Evolutionary conservation across 2,113 vertebrate genomes (phyloP).

Genomic region (Notechis scutatus): DNA sequence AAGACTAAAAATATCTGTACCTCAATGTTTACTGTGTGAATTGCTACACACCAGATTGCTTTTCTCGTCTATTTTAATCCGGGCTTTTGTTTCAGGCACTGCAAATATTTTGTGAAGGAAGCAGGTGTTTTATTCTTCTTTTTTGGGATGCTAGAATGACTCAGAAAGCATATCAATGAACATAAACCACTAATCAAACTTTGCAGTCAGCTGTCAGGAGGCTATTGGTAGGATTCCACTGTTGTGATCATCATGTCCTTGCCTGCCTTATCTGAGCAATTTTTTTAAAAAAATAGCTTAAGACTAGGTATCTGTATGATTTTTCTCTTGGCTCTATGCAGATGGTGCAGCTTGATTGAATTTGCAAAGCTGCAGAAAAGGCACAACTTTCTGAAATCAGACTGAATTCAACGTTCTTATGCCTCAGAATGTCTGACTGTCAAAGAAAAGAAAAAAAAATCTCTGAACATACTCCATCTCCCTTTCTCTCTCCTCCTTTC

Average conservation of each 20-base stretch:
- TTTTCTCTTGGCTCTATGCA: conserved; percentile 48
- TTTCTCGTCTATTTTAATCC: conserved; percentile 57
- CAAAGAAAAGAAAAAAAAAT: conserved; percentile 56
- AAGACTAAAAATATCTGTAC: neutral
- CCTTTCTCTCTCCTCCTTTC: neutral
- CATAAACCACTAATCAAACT: conserved; percentile 50
- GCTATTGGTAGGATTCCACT: conserved; percentile 50
- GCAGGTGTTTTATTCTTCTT: conserved; percentile 60
- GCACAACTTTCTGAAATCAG: conserved; percentile 55
- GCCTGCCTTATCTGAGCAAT: conserved; percentile 65
- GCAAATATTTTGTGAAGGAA: conserved; percentile 58
- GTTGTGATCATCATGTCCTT: conserved; percentile 54
- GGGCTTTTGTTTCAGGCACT: conserved; percentile 44
- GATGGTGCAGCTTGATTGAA: conserved; percentile 32
- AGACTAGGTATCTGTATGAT: conserved; percentile 21
- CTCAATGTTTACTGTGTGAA: conserved; percentile 59
- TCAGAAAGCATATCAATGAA: conserved; percentile 64
- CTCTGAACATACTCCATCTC: conserved; percentile 38
- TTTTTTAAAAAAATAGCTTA: conserved; percentile 1
- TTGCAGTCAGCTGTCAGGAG: conserved; percentile 49
- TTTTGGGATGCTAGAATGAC: conserved; percentile 57
- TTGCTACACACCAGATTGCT: conserved; percentile 56
- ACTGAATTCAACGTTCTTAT: conserved; percentile 55
- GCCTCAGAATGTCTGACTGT: conserved; percentile 55
- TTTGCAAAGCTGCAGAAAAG: conserved; percentile 50